These are phyloP conservation scores for Bursaphelenchus okinawaensis DNA, from an alignment of 2,888 invertebrate genomes.

Conservation along the genomic window DNA sequence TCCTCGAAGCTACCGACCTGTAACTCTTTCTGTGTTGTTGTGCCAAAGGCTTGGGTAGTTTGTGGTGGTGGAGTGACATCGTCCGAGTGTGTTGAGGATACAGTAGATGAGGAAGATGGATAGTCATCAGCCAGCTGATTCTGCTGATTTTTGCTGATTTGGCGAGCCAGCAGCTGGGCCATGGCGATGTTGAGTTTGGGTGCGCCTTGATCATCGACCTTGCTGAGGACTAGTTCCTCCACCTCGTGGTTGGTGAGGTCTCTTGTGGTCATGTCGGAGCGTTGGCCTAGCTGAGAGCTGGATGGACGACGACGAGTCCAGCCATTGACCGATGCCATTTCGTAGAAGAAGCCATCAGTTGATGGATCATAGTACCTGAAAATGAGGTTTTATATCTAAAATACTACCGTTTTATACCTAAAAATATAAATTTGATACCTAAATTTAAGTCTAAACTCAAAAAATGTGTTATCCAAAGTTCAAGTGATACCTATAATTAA, in stretches of 20 bases:
- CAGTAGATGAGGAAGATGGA: conserved; percentile 13
- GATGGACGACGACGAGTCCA: conserved; percentile 39
- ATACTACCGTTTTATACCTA: too few species aligned
- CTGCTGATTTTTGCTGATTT: not conserved
- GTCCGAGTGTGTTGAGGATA: conserved; percentile 10
- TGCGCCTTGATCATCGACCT: not conserved
- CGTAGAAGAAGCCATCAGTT: conserved; percentile 54
- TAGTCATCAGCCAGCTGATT: conserved; percentile 7
- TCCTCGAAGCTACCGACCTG: conserved; percentile 33
- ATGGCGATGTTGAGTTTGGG: not conserved
- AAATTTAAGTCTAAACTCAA: too few species aligned
- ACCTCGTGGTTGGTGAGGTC: not conserved
- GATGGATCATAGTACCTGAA: conserved; percentile 42
- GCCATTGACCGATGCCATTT: conserved; percentile 56
- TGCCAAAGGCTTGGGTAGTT: not conserved
- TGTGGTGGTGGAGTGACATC: conserved; percentile 16
- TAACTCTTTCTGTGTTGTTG: not conserved
- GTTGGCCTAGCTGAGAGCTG: not conserved
- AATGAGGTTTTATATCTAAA: too few species aligned
- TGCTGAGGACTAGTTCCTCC: conserved; percentile 9
- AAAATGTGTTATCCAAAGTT: too few species aligned
- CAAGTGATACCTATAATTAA: too few species aligned
- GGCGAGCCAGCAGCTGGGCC: not conserved
- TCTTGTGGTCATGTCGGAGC: not conserved
- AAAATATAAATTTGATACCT: too few species aligned